These are phyloP conservation scores for Drosophila littoralis DNA, from an alignment of 1,140 invertebrate species.

Conservation along the genomic window DNA sequence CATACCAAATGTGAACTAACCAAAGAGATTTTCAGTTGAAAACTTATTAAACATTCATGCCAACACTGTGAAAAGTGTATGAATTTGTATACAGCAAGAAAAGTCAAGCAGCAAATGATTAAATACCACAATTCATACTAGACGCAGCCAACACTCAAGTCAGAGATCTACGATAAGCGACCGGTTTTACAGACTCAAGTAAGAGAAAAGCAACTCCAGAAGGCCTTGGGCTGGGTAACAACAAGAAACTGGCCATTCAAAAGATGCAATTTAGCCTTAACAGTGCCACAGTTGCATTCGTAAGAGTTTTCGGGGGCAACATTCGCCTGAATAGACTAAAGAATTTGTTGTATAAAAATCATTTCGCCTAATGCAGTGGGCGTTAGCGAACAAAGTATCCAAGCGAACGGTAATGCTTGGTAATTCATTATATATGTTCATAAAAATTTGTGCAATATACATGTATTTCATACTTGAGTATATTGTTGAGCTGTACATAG, in stretches of 20 bases:
- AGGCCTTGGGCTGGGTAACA: slow-evolving; percentile 45
- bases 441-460: slow-evolving; percentile 28
- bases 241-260: slow-evolving; percentile 40
- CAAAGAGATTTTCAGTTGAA: slow-evolving; percentile 34
- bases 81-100: slow-evolving; percentile 38
- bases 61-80: slow-evolving; percentile 25
- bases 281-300: slow-evolving; percentile 53
- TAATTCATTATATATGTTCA: slow-evolving; percentile 7
- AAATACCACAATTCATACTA: slow-evolving; percentile 39
- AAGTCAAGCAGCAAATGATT: slow-evolving; percentile 66
- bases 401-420: slow-evolving; percentile 37
- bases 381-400: background rate
- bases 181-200: slow-evolving; percentile 51
- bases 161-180: slow-evolving; percentile 68
- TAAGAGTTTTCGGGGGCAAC: slow-evolving; percentile 14
- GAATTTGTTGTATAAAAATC: slow-evolving; percentile 48
- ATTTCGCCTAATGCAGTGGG: slow-evolving; percentile 24
- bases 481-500: slow-evolving; percentile 10
- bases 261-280: slow-evolving; percentile 26
- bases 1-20: slow-evolving; percentile 53
- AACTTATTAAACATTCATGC: slow-evolving; percentile 60
- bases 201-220: slow-evolving; percentile 54
- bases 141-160: slow-evolving; percentile 19
- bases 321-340: slow-evolving; percentile 6
- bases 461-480: background rate